Evolutionary conservation across 2,888 invertebrate species (phyloP).

Genomic region (Scaptomyza reducta): DNA sequence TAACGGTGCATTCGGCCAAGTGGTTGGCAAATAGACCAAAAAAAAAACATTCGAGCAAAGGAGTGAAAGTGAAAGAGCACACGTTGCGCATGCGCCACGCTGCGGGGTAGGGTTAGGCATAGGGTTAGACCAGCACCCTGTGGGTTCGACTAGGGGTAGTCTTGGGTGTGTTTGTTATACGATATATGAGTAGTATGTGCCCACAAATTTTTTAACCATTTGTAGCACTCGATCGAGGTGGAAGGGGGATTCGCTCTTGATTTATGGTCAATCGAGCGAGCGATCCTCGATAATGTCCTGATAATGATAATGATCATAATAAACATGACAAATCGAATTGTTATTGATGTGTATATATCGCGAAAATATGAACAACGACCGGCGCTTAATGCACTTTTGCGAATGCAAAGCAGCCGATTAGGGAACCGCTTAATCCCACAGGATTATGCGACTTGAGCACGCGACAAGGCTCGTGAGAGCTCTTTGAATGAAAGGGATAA

Average conservation of each 20-base stretch:
- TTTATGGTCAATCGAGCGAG: constrained; percentile 62
- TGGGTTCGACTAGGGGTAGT: constrained; percentile 25
- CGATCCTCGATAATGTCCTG: constrained; percentile 54
- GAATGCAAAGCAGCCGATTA: constrained; percentile 34
- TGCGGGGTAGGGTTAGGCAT: constrained; percentile 37
- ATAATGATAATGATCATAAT: constrained; percentile 52
- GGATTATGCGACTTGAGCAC: constrained; percentile 26
- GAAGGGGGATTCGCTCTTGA: constrained; percentile 37
- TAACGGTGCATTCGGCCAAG: constrained; percentile 37
- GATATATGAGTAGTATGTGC: constrained; percentile 52
- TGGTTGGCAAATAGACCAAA: constrained; percentile 39
- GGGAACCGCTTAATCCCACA: constrained; percentile 34
- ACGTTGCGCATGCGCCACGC: constrained; percentile 47
- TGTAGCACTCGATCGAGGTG: constrained; percentile 65
- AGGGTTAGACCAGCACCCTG: constrained; percentile 42
- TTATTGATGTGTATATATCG: constrained; percentile 21
- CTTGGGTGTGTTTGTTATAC: constrained; percentile 40
- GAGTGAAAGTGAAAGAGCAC: constrained; percentile 32
- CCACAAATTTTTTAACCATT: constrained; percentile 75
- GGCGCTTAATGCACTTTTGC: constrained; percentile 43
- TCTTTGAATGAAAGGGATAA: constrained; percentile 34
- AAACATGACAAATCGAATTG: constrained; percentile 51
- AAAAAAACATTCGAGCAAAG: constrained; percentile 10
- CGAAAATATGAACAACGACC: constrained; percentile 6
- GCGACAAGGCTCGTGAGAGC: neutral